Evolutionary conservation across 2,797 vertebrate genomes (phyloP).

Genomic region (Setipinna tenuifilis): DNA sequence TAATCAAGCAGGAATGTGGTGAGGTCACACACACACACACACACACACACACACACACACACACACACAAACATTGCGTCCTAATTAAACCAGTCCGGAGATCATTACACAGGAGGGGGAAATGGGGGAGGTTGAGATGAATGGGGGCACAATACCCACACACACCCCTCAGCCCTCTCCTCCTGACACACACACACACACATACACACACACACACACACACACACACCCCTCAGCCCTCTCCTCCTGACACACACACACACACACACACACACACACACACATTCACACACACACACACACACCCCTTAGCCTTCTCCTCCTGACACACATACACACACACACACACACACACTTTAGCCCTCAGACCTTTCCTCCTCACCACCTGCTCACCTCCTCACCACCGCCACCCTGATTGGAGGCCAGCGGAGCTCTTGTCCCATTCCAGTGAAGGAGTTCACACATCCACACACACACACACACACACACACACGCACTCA

Average conservation of each 20-base stretch:
- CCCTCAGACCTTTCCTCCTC: slow-evolving; percentile 13
- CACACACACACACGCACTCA: no score
- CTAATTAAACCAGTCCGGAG: slow-evolving; percentile 65
- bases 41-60: slow-evolving; percentile 26
- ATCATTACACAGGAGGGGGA: slow-evolving; percentile 56
- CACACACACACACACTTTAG: no score
- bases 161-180: slow-evolving; percentile 25
- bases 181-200: not conserved
- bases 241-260: slow-evolving; percentile 8
- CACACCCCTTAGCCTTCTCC: not conserved
- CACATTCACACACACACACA: not conserved
- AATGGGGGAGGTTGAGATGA: slow-evolving; percentile 51
- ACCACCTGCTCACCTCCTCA: no score
- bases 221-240: slow-evolving; percentile 19
- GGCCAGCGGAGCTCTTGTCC: no score
- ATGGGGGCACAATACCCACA: slow-evolving; percentile 41
- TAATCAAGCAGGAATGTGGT: slow-evolving; percentile 62
- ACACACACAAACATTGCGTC: slow-evolving; percentile 50
- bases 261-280: no score
- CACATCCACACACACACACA: no score
- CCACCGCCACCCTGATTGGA: no score
- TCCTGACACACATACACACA: not conserved
- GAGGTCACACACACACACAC: slow-evolving; percentile 57
- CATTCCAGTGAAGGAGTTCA: no score
- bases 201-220: not conserved